Evolutionary conservation across 37 sponge, comb jelly and placozoan species (phyloP).

Genomic region (Ianthella basta): DNA sequence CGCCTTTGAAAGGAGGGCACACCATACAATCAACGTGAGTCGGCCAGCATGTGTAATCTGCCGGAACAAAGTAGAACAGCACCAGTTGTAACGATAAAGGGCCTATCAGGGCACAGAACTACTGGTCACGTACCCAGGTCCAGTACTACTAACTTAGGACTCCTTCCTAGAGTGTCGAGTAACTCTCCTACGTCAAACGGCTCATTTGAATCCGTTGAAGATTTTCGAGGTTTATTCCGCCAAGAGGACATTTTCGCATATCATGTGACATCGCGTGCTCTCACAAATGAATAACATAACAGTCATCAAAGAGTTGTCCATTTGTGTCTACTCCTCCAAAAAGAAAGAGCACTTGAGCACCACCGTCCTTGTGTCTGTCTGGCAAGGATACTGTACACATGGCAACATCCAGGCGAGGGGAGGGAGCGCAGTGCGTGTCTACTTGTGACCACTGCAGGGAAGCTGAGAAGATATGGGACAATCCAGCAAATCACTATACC

Average conservation of each 20-base stretch:
- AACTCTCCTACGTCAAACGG: not conserved
- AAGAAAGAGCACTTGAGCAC: conserved; percentile 38
- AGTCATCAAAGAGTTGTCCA: conserved; percentile 53
- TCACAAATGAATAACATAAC: conserved; percentile 31
- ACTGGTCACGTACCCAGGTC: conserved; percentile 13
- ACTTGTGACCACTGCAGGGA: conserved; percentile 39
- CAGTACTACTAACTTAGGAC: conserved; percentile 16
- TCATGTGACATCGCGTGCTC: not conserved
- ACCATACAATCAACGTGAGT: conserved; percentile 66
- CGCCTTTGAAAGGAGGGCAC: conserved; percentile 62
- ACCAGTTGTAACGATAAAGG: not conserved
- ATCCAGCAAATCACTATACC: not conserved
- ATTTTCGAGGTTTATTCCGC: not conserved
- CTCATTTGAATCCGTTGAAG: not conserved
- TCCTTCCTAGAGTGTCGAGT: not conserved
- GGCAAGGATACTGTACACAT: conserved; percentile 41
- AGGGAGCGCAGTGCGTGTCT: conserved; percentile 26
- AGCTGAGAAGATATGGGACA: conserved; percentile 6
- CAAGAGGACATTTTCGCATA: not conserved
- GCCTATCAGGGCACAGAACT: not conserved
- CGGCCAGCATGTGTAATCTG: conserved; percentile 75
- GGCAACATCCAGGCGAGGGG: conserved; percentile 63
- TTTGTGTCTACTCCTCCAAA: conserved; percentile 69
- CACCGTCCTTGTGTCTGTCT: not conserved
- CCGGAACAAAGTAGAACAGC: not conserved